These are phyloP conservation scores for Bubo bubo DNA, from an alignment of 2,113 vertebrate genomes.

Conservation along the genomic window DNA sequence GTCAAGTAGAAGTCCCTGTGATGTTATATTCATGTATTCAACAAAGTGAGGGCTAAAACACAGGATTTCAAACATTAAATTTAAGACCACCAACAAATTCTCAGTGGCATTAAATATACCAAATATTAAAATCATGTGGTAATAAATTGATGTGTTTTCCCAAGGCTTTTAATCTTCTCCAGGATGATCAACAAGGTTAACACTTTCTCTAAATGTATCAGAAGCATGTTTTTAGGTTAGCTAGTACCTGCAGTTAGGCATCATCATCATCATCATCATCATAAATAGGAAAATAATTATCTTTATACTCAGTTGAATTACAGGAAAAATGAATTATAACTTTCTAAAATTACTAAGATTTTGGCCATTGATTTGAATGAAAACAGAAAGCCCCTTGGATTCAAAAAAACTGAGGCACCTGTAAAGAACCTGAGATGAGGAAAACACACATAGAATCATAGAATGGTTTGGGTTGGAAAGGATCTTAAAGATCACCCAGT, in stretches of 20 bases:
- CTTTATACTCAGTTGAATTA: neutral
- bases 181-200: neutral
- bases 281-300: neutral
- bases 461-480: too few species aligned
- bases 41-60: neutral
- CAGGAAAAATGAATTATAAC: neutral
- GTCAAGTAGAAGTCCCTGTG: neutral
- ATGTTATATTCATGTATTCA: neutral
- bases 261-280: too few species aligned
- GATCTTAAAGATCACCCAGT: too few species aligned
- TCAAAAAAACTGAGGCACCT: neutral
- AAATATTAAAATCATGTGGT: neutral
- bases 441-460: neutral
- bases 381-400: neutral
- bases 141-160: neutral
- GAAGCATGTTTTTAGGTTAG: neutral
- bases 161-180: neutral
- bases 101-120: neutral
- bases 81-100: neutral
- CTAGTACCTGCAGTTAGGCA: neutral
- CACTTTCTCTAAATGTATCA: neutral
- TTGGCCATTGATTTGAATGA: neutral
- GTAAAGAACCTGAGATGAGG: neutral
- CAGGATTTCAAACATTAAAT: neutral
- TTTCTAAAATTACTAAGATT: neutral